phyloP scores from a whole-genome alignment of 2,113 vertebrate species.

The Propithecus coquereli region DNA sequence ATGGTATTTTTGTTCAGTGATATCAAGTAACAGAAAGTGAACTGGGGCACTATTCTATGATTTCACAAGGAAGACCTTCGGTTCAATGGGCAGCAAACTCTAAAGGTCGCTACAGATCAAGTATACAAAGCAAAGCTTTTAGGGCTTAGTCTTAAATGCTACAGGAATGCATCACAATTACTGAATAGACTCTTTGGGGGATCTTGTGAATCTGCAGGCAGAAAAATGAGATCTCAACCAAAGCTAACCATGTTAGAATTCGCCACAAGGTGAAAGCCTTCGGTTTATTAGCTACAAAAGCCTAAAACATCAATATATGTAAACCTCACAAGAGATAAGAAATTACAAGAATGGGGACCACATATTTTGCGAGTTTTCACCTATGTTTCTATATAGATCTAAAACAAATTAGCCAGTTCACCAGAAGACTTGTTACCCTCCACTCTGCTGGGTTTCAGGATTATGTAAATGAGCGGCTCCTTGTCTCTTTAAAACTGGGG shows the following conservation, averaged over 20 bases:
- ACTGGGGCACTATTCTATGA: slow-evolving; percentile 62
- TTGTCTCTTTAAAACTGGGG: neutral
- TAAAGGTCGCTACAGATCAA: slow-evolving; percentile 69
- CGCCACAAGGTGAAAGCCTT: slow-evolving; percentile 25
- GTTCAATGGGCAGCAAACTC: slow-evolving; percentile 59
- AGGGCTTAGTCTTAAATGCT: slow-evolving; percentile 61
- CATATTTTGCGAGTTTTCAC: neutral
- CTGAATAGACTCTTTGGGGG: slow-evolving; percentile 49
- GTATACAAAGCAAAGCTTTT: slow-evolving; percentile 53
- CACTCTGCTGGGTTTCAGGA: neutral
- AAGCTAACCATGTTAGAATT: slow-evolving; percentile 24
- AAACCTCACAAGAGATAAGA: neutral
- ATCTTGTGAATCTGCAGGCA: slow-evolving; percentile 45
- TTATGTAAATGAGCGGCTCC: neutral
- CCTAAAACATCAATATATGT: neutral
- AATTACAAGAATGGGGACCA: neutral
- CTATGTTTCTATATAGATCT: neutral
- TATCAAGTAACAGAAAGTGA: slow-evolving; percentile 58
- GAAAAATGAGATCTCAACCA: slow-evolving; percentile 46
- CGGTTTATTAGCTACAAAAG: neutral
- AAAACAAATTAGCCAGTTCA: neutral
- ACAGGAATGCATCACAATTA: slow-evolving; percentile 63
- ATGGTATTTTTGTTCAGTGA: slow-evolving; percentile 73
- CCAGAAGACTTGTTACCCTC: neutral
- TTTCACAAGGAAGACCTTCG: slow-evolving; percentile 67